Evolutionary conservation across 2,797 vertebrate species (phyloP), one percentile per base, ranked within the genome.

Genomic region (Characodon lateralis): DNA sequence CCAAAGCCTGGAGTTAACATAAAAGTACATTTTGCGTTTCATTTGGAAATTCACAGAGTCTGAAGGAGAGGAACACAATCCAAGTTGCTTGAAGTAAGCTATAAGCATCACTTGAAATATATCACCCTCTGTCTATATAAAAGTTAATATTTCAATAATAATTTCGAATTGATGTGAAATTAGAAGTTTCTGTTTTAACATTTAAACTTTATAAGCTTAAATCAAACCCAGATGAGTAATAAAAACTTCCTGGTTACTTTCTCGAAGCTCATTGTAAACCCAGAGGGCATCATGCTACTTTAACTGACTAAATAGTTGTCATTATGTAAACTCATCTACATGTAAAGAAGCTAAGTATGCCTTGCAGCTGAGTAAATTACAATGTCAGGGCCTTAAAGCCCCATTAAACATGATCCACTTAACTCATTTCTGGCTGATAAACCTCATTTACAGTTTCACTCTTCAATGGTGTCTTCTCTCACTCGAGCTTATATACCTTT

Each of bases 401-500:
- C 63, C 66, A 79, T 86, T 86, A 85, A 89, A 78, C 81, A 69
- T 35, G 22, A 50, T 79, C 63, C 66, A 74, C 74, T 78, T 85
- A 68, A 85, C 82, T 82, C 65, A 56, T 74, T 73, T 55, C 48
- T 35, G 68, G 59, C 22, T 76, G 83, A 80, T 71, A 55, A 80
- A 81, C 51, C 71, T 63, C 35, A 76, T 72, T 74, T 73, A 51
- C 71, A 41, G 65, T 43, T 59, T 78, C 41, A 75, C 59, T 73
- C 51, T 26, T 61, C n/a, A 48, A 22, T 48, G n/a, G 24, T 43
- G 10, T 71, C 56, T 72, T n/a, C 41, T 71, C 22, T 73, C 31
- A 35, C 72, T 77, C 50, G 74, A 41, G 35, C 51, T 71, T 28
- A 72, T 71, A 66, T 70, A 73, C 41, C 74, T 81, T 84, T 72